Evolutionary conservation across 2,888 invertebrate genomes (phyloP).

Genomic region (Podotricha telesiphe): DNA sequence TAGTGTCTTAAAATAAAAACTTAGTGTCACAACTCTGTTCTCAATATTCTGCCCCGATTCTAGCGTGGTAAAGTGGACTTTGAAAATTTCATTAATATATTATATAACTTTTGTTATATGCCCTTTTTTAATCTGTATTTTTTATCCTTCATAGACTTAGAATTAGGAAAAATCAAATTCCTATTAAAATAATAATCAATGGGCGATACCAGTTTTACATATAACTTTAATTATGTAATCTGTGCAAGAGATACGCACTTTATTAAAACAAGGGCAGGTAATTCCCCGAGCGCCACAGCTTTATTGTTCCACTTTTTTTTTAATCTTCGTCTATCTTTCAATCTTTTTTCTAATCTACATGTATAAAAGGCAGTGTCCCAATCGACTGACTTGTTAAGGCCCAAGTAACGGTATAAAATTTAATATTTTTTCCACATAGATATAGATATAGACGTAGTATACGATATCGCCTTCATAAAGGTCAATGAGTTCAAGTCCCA

Average conservation of each 20-base stretch:
- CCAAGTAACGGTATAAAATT: not conserved
- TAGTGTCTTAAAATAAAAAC: no score
- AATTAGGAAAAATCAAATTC: not conserved
- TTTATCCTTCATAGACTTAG: no score
- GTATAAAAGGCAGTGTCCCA: conserved; percentile 18
- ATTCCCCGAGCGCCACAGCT: conserved; percentile 21
- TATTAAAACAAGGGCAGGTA: conserved; percentile 17
- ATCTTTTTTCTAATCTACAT: conserved; percentile 23
- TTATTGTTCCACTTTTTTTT: conserved; percentile 16
- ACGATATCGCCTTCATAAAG: no score
- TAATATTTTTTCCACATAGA: not conserved
- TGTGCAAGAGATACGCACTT: not conserved
- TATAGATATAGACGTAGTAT: no score
- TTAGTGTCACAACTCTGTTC: no score
- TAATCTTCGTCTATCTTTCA: conserved; percentile 23
- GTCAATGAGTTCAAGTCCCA: no score
- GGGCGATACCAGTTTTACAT: not conserved
- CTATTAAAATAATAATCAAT: no score
- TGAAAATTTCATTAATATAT: no score
- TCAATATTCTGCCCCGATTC: no score
- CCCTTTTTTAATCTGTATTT: no score
- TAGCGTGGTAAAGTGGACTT: no score
- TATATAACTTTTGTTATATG: no score
- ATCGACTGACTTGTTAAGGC: conserved; percentile 1
- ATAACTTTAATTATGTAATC: conserved; percentile 4